phyloP scores from a whole-genome alignment of 2,113 vertebrate species.

The Eonycteris spelaea region DNA sequence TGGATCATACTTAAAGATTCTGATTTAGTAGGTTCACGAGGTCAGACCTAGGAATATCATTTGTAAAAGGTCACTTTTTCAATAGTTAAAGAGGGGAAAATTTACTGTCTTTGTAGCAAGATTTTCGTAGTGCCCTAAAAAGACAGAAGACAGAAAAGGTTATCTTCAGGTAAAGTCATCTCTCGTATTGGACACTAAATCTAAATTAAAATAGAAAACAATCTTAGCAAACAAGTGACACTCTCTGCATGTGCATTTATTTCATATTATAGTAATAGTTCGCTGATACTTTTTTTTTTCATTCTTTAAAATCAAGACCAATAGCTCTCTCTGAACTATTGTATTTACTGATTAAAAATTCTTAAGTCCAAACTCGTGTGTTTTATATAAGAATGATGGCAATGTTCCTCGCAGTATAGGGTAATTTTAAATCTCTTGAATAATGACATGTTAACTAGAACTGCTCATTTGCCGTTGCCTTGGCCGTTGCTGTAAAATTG shows the following conservation, averaged over 20 bases:
- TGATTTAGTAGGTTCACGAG: neutral
- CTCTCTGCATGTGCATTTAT: neutral
- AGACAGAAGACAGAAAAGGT: neutral
- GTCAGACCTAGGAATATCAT: neutral
- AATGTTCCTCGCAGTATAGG: neutral
- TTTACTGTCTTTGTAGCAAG: neutral
- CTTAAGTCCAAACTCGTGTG: neutral
- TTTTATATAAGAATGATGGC: neutral
- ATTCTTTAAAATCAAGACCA: neutral
- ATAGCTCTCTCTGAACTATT: neutral
- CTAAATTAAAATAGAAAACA: constrained; percentile 11
- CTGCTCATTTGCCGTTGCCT: neutral
- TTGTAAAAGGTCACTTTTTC: neutral
- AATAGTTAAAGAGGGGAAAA: neutral
- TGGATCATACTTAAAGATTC: neutral
- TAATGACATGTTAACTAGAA: neutral
- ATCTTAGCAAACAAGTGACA: neutral
- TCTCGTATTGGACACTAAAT: neutral
- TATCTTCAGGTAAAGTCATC: neutral
- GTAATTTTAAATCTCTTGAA: neutral
- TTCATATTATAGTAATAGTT: neutral
- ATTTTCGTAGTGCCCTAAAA: neutral
- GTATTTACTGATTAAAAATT: neutral
- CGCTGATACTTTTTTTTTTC: neutral
- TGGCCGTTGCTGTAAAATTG: neutral